These are phyloP conservation scores for Zenarchopterus dispar DNA, from an alignment of 2,797 vertebrate genomes.

Conservation along the genomic window DNA sequence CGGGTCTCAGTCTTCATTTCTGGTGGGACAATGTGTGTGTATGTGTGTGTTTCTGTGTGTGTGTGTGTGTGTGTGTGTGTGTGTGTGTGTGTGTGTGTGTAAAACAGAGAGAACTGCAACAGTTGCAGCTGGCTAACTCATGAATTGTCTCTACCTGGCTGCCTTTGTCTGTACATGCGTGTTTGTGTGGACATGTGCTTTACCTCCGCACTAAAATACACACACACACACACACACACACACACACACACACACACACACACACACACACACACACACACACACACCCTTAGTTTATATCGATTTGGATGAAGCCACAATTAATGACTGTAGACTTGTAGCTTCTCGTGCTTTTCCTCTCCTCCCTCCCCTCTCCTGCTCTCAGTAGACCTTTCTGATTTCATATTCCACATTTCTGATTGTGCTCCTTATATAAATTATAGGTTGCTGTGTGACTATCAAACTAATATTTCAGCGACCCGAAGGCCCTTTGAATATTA, in stretches of 20 bases:
- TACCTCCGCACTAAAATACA: conserved; percentile 13
- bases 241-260: conserved; percentile 2
- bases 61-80: conserved; percentile 19
- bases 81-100: conserved; percentile 25
- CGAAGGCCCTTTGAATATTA: background rate
- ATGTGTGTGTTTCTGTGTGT: no score
- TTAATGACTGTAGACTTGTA: conserved; percentile 60
- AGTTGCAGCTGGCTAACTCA: conserved; percentile 34
- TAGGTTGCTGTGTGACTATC: background rate
- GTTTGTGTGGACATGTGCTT: conserved; percentile 37
- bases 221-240: conserved; percentile 25
- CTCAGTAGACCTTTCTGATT: background rate
- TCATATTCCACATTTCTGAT: background rate
- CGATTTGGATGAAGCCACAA: conserved; percentile 60
- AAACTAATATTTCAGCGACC: background rate
- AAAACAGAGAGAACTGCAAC: conserved; percentile 5
- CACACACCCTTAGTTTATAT: conserved; percentile 37
- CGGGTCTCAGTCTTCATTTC: conserved; percentile 66
- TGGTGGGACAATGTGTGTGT: conserved; percentile 52
- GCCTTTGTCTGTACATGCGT: conserved; percentile 32
- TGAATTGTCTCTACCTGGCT: conserved; percentile 54
- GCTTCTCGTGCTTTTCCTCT: conserved; percentile 27
- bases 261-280: conserved; percentile 6
- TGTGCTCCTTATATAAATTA: conserved; percentile 22
- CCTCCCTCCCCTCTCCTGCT: background rate